Conservation (phyloP, 2,888 invertebrate genomes). For the Diadromus collaris region DNA sequence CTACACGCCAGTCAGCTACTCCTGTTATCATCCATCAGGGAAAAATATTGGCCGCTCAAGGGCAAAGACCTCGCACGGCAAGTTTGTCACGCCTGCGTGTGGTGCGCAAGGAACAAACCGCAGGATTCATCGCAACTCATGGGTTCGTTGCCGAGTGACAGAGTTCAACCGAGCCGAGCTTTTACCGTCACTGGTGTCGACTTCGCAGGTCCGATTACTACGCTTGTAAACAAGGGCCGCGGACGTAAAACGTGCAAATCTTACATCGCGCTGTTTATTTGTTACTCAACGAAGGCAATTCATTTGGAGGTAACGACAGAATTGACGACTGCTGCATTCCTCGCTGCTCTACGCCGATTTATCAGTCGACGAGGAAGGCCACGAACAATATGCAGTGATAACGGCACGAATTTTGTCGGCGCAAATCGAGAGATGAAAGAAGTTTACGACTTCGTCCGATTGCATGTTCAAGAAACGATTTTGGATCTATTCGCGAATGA, state of each 20-base stretch:
- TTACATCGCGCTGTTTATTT: conserved; percentile 64
- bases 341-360: conserved; percentile 62
- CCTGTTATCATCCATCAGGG: conserved; percentile 44
- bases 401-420: conserved; percentile 69
- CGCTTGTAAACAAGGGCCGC: conserved; percentile 49
- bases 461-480: neutral
- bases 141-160: conserved; percentile 18
- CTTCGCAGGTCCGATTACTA: conserved; percentile 50
- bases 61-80: conserved; percentile 55
- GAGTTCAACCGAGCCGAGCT: conserved; percentile 41
- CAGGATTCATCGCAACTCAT: conserved; percentile 12
- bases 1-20: conserved; percentile 58
- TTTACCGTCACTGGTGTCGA: conserved; percentile 53
- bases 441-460: conserved; percentile 23
- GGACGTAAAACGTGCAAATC: conserved; percentile 54
- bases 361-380: conserved; percentile 60
- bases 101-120: conserved; percentile 53
- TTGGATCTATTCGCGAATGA: conserved; percentile 18
- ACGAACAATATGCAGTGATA: conserved; percentile 61
- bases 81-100: conserved; percentile 55
- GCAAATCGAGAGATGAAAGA: conserved; percentile 60
- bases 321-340: conserved; percentile 59
- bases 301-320: conserved; percentile 64
- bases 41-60: conserved; percentile 58
- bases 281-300: conserved; percentile 61